phyloP scores from a whole-genome alignment of 1,140 invertebrate genomes.

The Colletes gigas region DNA sequence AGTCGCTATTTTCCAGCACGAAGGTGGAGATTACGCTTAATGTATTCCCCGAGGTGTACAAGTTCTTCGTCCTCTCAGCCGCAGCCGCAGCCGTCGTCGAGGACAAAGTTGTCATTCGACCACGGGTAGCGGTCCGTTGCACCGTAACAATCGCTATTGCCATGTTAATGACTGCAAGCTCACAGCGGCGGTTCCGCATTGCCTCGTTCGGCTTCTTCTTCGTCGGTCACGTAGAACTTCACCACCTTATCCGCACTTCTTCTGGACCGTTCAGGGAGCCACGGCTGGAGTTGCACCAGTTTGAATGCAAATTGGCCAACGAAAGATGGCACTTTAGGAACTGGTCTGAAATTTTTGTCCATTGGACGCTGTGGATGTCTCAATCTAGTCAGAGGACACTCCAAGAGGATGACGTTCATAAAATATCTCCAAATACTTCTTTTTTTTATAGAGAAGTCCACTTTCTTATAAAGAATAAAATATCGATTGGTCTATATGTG shows the following conservation, averaged over 20 bases:
- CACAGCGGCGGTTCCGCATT: neutral
- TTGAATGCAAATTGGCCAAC: slow-evolving; percentile 36
- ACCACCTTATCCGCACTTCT: slow-evolving; percentile 37
- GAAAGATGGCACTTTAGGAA: slow-evolving; percentile 1
- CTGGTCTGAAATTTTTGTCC: neutral
- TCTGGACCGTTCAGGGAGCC: neutral
- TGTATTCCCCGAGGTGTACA: slow-evolving; percentile 60
- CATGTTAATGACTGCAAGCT: slow-evolving; percentile 55
- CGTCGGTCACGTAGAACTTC: slow-evolving; percentile 28
- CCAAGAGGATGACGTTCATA: too few relatives aligned
- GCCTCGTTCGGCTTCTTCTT: slow-evolving; percentile 46
- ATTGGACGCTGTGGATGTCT: neutral
- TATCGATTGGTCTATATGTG: too few relatives aligned
- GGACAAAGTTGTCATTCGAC: slow-evolving; percentile 55
- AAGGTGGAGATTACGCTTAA: slow-evolving; percentile 60
- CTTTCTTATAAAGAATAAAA: too few relatives aligned
- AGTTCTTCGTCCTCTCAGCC: slow-evolving; percentile 54
- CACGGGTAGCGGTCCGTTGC: slow-evolving; percentile 17
- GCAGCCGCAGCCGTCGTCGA: slow-evolving; percentile 46
- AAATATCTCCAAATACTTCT: too few relatives aligned
- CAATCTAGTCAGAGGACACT: neutral
- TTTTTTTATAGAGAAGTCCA: too few relatives aligned
- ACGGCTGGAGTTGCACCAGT: slow-evolving; percentile 8
- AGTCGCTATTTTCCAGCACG: slow-evolving; percentile 26
- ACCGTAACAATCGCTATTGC: slow-evolving; percentile 62